A percentile compares a stretch with the other conserved stretches of the same genome.
Evolutionary conservation across 2,113 vertebrate genomes (phyloP).

Genomic region (Mionectes macconnelli): DNA sequence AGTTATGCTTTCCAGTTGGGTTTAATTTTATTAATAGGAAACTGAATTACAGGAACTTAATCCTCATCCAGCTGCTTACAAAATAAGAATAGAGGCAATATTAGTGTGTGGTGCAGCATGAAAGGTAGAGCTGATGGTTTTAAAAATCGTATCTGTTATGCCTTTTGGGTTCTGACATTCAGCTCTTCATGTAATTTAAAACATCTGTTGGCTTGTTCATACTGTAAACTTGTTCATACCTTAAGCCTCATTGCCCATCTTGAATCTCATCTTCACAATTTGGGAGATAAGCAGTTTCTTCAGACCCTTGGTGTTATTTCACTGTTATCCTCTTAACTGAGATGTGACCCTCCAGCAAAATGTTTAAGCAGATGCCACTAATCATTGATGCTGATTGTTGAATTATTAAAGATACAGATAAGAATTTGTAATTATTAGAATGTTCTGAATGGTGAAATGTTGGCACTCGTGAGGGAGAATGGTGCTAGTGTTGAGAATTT

Average conservation of each 20-base stretch:
- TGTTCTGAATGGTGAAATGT: constrained; percentile 30
- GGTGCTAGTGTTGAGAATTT: neutral
- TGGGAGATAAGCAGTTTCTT: neutral
- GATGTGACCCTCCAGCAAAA: neutral
- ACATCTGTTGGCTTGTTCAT: neutral
- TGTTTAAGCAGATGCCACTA: constrained; percentile 40
- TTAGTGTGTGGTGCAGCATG: neutral
- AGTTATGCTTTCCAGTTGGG: neutral
- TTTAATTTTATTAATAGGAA: neutral
- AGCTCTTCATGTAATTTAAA: neutral
- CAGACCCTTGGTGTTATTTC: neutral
- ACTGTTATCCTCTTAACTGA: neutral
- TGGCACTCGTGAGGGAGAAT: neutral
- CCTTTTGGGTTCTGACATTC: neutral
- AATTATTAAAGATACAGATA: constrained; percentile 74
- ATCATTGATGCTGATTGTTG: constrained; percentile 72
- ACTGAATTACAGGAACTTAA: neutral
- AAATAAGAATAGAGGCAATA: neutral
- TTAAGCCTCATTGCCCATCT: neutral
- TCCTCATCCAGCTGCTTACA: neutral
- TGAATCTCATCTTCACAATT: neutral
- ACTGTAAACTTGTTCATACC: neutral
- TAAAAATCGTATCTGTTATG: neutral
- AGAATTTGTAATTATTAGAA: constrained; percentile 74
- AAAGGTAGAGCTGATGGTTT: neutral